These are phyloP conservation scores for Phrynocephalus guinanensis DNA, from an alignment of 2,797 vertebrate genomes.

Conservation along the genomic window DNA sequence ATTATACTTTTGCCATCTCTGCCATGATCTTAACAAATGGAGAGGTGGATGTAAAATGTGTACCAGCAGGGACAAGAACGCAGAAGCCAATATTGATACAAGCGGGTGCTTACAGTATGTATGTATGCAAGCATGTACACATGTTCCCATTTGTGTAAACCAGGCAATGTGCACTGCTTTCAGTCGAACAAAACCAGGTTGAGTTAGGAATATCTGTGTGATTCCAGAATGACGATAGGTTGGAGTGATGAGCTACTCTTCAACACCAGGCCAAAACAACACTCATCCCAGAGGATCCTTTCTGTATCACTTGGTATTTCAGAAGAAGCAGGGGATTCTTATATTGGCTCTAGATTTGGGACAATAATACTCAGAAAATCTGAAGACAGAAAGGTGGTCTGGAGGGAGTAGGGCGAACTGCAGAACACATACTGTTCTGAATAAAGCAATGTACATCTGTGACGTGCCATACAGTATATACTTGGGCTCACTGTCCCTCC, in stretches of 20 bases:
- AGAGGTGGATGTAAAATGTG: background rate
- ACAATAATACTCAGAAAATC: background rate
- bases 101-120: background rate
- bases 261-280: too few relatives aligned
- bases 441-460: background rate
- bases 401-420: background rate
- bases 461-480: background rate
- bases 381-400: background rate
- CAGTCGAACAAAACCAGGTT: too few relatives aligned
- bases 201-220: too few relatives aligned
- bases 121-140: background rate
- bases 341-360: background rate
- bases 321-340: too few relatives aligned
- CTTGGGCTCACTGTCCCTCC: background rate
- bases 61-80: background rate
- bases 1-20: background rate
- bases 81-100: background rate
- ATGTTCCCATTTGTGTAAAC: background rate
- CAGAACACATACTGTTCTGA: background rate
- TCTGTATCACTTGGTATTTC: too few relatives aligned
- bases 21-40: background rate
- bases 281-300: too few relatives aligned
- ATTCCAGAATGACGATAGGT: too few relatives aligned
- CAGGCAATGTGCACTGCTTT: too few relatives aligned
- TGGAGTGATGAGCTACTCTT: too few relatives aligned